Percentiles rank a stretch among this genome's conserved stretches.
Evolutionary conservation across 1,140 invertebrate genomes (phyloP).

Genomic region (Aphis craccivora): DNA sequence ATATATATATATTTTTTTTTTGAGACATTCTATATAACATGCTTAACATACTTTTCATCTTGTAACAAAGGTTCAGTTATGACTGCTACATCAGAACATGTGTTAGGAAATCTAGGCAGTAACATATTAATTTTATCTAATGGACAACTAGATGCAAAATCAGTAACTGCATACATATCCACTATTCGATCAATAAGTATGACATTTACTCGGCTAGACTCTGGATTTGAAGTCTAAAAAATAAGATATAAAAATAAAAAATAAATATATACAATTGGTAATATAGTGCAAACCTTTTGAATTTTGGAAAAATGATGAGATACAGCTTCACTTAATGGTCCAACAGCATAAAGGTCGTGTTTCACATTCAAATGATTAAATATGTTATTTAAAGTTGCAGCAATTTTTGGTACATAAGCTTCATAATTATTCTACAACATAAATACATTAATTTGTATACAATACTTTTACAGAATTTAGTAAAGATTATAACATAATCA

Average conservation of each 20-base stretch:
- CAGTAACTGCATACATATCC: conserved; percentile 55
- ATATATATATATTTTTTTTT: no score
- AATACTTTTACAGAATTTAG: not conserved
- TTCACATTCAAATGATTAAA: conserved; percentile 51
- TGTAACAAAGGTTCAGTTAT: conserved; percentile 41
- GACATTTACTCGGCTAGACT: conserved; percentile 32
- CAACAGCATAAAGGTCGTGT: conserved; percentile 40
- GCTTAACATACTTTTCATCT: conserved; percentile 20
- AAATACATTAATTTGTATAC: not conserved
- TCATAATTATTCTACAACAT: conserved; percentile 35
- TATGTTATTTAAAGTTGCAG: conserved; percentile 44
- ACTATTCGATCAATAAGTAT: conserved; percentile 51
- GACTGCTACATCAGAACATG: conserved; percentile 48
- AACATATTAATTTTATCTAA: conserved; percentile 51
- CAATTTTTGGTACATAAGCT: conserved; percentile 27
- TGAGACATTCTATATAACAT: not conserved
- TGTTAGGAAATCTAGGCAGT: conserved; percentile 42
- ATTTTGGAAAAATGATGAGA: conserved; percentile 26
- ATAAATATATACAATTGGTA: not conserved
- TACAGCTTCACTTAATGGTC: conserved; percentile 49
- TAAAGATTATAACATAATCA: not conserved
- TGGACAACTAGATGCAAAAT: conserved; percentile 43
- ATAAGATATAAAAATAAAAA: not conserved
- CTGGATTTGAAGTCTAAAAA: not conserved
- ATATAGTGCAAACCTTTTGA: conserved; percentile 13